Evolutionary conservation across 2,797 vertebrate species (phyloP), one percentile per base, ranked within the genome.

Genomic region (Mus minutoides): DNA sequence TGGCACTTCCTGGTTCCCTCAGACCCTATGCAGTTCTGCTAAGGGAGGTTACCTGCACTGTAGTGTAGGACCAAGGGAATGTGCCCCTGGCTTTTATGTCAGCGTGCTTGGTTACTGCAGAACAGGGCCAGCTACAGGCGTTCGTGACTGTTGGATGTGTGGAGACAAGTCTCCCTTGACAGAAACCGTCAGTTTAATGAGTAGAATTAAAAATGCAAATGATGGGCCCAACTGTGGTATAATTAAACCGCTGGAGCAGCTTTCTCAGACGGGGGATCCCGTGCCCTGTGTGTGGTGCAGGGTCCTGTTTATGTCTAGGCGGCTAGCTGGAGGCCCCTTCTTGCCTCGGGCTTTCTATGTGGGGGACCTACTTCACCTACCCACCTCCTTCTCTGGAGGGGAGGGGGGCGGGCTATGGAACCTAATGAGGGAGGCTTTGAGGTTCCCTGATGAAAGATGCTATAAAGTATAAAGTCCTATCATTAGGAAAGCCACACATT

Each of bases 151-250:
- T 78, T 92, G 88, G 91, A 91, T 96, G 91, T 96, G 96, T 93
- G 92, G 91, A 94, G 96, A 90, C 95, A 96, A 88, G 80, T 88
- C 78, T 84, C 86, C 49, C 89, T 43, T 85, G 90, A 95, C 92
- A 97, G 91, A 95, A 91, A 71, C 94, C 12, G 0, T 64, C 46
- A 31, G 69, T 93, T 94, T 97, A 97, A 97, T 94, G 94, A 97
- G 94, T 79, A 82, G 94, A 97, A 97, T 97, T 96, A 97, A 97
- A 97, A 90, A 97, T 97, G 96, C 94, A 97, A 97, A 97, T 80
- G 96, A 93, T 10, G 71, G 95, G 92, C 87, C 60, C 0, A 40
- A 92, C 94, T 60, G 94, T 75, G 40, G 89, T 91, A 13, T 97
- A 95, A 97, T 97, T 92, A 88, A 92, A 43, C 1, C 67, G 83